Conservation (phyloP, 1,140 invertebrate genomes). For the Saxidomus purpurata region DNA sequence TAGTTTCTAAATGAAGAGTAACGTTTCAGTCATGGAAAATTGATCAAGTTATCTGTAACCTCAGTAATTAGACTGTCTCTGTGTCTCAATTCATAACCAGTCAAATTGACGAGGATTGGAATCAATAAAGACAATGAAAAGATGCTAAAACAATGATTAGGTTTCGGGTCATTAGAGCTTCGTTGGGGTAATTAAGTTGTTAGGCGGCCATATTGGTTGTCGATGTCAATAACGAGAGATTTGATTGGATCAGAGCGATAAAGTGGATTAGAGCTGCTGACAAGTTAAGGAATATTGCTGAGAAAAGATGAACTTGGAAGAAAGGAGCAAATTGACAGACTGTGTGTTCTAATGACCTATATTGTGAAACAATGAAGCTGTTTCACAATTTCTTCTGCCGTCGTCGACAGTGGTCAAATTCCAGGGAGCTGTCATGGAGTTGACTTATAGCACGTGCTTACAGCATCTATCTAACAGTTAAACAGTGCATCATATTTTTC, state of each 20-base stretch:
- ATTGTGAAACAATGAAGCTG: too few relatives aligned
- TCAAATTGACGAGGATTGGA: conserved; percentile 59
- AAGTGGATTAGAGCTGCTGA: conserved; percentile 45
- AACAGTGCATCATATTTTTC: too few relatives aligned
- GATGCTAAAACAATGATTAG: conserved; percentile 69
- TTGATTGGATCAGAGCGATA: conserved; percentile 53
- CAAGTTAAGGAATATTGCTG: neutral
- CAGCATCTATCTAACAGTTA: too few relatives aligned
- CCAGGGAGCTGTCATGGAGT: too few relatives aligned
- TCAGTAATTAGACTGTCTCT: conserved; percentile 34
- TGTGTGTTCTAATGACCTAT: neutral
- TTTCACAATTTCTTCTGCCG: too few relatives aligned
- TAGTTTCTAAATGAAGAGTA: conserved; percentile 31
- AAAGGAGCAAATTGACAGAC: neutral
- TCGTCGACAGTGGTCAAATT: too few relatives aligned
- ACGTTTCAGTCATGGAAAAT: neutral
- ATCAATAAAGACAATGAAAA: conserved; percentile 65
- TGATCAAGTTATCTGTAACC: conserved; percentile 37
- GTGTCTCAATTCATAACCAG: neutral
- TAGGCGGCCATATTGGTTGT: conserved; percentile 41
- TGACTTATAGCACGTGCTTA: too few relatives aligned
- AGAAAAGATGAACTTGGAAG: neutral
- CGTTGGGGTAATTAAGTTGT: conserved; percentile 66
- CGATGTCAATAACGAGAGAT: conserved; percentile 41
- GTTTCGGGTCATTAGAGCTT: conserved; percentile 53